Evolutionary conservation across 1,140 invertebrate genomes (phyloP).

Genomic region (Cydia amplana): DNA sequence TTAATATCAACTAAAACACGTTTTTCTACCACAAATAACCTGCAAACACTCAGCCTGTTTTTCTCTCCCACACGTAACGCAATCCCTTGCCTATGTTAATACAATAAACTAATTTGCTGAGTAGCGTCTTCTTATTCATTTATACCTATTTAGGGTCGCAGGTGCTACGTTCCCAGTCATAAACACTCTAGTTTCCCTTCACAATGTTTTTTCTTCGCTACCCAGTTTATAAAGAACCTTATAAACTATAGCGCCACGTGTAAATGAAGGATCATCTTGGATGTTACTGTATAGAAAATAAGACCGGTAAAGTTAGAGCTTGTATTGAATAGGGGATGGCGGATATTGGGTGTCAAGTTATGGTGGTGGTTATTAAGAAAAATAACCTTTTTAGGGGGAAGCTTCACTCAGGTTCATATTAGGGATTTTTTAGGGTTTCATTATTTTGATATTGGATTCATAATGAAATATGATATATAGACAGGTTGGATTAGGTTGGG

Average conservation of each 20-base stretch:
- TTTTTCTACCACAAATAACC: background rate
- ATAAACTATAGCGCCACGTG: background rate
- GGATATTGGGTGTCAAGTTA: background rate
- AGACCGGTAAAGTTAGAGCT: background rate
- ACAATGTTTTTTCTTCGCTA: background rate
- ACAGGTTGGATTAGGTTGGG: too few species aligned
- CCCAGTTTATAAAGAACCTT: background rate
- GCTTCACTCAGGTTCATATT: constrained; percentile 25
- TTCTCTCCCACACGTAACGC: background rate
- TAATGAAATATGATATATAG: background rate
- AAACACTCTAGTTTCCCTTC: constrained; percentile 23
- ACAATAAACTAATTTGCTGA: constrained; percentile 28
- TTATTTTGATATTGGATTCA: background rate
- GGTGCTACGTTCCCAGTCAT: constrained; percentile 12
- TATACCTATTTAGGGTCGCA: constrained; percentile 29
- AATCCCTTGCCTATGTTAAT: constrained; percentile 20
- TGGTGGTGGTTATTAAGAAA: constrained; percentile 16
- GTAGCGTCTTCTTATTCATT: constrained; percentile 26
- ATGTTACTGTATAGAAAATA: constrained; percentile 19
- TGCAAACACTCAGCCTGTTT: background rate
- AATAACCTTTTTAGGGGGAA: constrained; percentile 6
- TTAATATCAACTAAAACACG: background rate
- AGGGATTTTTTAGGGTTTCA: constrained; percentile 6
- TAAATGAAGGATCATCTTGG: background rate
- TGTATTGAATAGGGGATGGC: background rate